Conservation (phyloP, 1,140 invertebrate species). For the Heliothis subflexa region DNA sequence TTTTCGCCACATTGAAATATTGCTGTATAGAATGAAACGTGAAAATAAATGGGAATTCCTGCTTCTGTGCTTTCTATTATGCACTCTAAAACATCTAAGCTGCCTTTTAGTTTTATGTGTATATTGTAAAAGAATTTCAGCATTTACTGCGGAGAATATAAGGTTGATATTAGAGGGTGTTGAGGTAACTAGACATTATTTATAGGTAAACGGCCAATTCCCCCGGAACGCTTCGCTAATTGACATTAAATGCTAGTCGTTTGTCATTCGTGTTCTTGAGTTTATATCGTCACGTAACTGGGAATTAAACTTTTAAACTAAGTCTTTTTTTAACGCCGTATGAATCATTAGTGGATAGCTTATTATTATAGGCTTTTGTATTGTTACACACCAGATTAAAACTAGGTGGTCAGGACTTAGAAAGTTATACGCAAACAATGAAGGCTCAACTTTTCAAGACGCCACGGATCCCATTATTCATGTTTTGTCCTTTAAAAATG, state of each 20-base stretch:
- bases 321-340: slow-evolving; percentile 3
- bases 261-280: slow-evolving; percentile 72
- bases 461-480: no score
- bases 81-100: slow-evolving; percentile 27
- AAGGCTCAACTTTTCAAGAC: no score
- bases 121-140: not conserved
- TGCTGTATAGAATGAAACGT: slow-evolving; percentile 19
- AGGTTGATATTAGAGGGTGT: slow-evolving; percentile 36
- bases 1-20: not conserved
- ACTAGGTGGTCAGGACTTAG: no score
- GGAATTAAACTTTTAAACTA: slow-evolving; percentile 28
- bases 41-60: slow-evolving; percentile 25
- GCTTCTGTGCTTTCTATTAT: slow-evolving; percentile 38
- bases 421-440: no score
- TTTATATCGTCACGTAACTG: slow-evolving; percentile 51
- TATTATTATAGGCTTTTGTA: not conserved
- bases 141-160: slow-evolving; percentile 3
- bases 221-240: slow-evolving; percentile 66
- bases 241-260: slow-evolving; percentile 73
- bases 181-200: slow-evolving; percentile 44
- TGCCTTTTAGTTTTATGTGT: not conserved
- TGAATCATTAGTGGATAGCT: slow-evolving; percentile 10
- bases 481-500: not conserved
- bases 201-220: slow-evolving; percentile 54
- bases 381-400: no score